Base-by-base conservation (phyloP, 2,113 vertebrate genomes). In the Cavia aperea region DNA sequence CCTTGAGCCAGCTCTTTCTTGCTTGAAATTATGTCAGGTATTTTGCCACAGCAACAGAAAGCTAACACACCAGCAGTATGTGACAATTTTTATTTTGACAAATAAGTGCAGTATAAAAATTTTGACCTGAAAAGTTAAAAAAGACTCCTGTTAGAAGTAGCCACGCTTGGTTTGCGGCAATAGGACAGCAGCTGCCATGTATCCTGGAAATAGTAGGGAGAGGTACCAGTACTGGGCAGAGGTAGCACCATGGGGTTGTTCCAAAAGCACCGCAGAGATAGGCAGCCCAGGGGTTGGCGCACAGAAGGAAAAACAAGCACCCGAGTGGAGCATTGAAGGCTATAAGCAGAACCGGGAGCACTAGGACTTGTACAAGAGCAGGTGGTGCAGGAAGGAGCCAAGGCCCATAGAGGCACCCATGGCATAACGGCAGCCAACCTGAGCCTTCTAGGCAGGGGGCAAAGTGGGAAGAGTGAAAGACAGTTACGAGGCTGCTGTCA, bases 81-180 rank as follows among this genome's bases (percentile, higher is more conserved):
- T 96, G 94, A 92, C 96, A 97, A 91, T 92, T 96, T 98, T 98
- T 98, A 98, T 98, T 97, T 97, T 94, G 92, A 94, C 96, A 97
- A 97, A 94, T 93, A 91, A 82, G 2, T 95, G 65, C 83, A 93
- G 83, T 98, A 97, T 97, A 98, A 98, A 97, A 93, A 54, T 93
- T 81, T 90, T 87, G 83, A 93, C 92, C 96, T 97, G 96, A 97
- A 97, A 97, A 97, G 84, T 95, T 81, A 83, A 95, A 96, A 96
- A 82, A 92, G 36, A 31, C 56, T 73, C 49, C 58, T 7, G 31
- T 72, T 29, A 21, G 66, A 75, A 51, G 60, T 51, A 93, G 70
- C 60, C 14, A 18, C 46, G 46, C 21, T 21, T 60, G 11, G 70
- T 84, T 84, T 86, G 60, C 51, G 65, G 79, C 86, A 93, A 49